Evolutionary conservation across 2,797 vertebrate species (phyloP), one percentile per base, ranked within the genome.

Genomic region (Crenuchus spilurus): DNA sequence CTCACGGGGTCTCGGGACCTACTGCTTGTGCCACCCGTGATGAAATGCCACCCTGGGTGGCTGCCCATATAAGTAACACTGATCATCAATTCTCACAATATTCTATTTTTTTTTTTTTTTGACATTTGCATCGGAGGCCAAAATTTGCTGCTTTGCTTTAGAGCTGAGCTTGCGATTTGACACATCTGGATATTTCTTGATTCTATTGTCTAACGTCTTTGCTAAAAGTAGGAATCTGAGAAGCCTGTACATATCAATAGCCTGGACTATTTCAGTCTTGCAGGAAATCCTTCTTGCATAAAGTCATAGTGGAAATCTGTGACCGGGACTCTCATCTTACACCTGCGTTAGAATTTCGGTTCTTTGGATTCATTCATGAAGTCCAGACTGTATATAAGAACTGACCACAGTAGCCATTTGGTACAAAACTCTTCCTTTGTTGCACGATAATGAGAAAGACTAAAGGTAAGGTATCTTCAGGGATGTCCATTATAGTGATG

Each of bases 391-490:
- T 68, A 82, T 82, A 82, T 80, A 84, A 82, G n/a, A 54, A 10
- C 39, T 31, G 22, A 33, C 24, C 14, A 62, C 68, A 64, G 54
- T 67, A 63, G 69, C 51, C 28, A 30, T 51, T 22, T 48, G 44
- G 39, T 6, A 49, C 52, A 18, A 31, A 37, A 30, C 10, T 20
- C 37, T 28, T 30, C 61, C 37, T 37, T 31, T 4, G 3, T 35
- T 76, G 55, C 31, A 70, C 30, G 42, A 79, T 28, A 73, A 86
- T 86, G 83, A 81, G 61, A 61, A 83, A 55, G 41, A 60, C 41
- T 52, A 74, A 72, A 83, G 76, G 72, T 82, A 77, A 7, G 2
- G 39, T 55, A 24, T 64, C 41, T 57, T 49, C 22, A 48, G 9
- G 22, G n/a, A 31, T 8, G 8, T 35, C 33, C 3, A 35, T 35